phyloP scores from a whole-genome alignment of 2,888 invertebrate species.

The Zygogramma bicolorata region DNA sequence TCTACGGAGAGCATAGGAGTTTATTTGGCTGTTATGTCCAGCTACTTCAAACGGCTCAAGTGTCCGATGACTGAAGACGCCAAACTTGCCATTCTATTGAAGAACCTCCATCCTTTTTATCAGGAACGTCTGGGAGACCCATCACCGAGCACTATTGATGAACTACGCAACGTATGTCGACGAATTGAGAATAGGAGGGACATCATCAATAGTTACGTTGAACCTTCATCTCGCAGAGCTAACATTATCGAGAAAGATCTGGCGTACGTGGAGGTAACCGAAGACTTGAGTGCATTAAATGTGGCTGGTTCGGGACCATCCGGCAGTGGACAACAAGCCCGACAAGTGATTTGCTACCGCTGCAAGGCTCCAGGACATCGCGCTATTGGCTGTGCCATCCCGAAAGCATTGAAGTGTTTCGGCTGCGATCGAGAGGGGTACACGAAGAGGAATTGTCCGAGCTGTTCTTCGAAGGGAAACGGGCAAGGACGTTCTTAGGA shows the following conservation, averaged over 20 bases:
- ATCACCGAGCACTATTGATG: neutral
- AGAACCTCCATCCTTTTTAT: neutral
- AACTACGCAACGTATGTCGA: neutral
- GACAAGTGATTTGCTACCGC: neutral
- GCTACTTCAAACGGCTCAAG: constrained; percentile 14
- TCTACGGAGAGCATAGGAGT: neutral
- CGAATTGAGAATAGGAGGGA: neutral
- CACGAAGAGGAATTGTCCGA: constrained; percentile 25
- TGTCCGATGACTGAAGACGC: constrained; percentile 1
- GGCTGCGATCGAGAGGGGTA: too few relatives aligned
- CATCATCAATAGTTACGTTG: neutral
- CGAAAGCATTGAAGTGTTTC: constrained; percentile 19
- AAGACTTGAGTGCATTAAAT: neutral
- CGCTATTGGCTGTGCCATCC: constrained; percentile 21
- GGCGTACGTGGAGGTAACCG: neutral
- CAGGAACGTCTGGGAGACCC: neutral
- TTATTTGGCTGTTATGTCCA: constrained; percentile 14
- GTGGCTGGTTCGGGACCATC: neutral
- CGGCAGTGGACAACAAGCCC: neutral
- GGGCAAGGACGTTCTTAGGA: constrained; percentile 17
- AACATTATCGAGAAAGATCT: constrained; percentile 10
- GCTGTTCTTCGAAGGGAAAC: constrained; percentile 38
- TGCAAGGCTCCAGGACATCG: neutral
- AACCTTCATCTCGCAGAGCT: neutral
- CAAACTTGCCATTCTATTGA: neutral